Base-by-base conservation (phyloP, 2,113 vertebrate species). In the Apeltes quadracus region DNA sequence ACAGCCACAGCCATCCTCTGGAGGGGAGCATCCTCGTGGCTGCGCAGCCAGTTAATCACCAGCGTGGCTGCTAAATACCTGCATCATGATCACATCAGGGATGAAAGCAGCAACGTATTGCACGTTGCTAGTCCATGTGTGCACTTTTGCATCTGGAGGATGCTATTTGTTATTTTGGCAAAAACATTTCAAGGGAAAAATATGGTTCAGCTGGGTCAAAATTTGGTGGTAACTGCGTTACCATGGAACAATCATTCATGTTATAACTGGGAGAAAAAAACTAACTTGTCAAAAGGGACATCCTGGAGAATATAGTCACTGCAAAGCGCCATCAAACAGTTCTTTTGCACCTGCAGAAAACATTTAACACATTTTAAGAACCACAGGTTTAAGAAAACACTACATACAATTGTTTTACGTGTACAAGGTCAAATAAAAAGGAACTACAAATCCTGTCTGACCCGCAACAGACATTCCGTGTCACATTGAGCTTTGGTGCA, bases 1-100 rank as follows among this genome's bases (percentile, higher is more conserved):
- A 99, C 95, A 16, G 96, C 96, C 74, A 98, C 96, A 4, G 96
- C 95, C 94, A 97, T 96, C 82, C 95, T 95, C 89, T 97, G 96
- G 89, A 98, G 95, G 68, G 95, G 95, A 71, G 95, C 94, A 83
- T 98, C 96, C 78, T 96, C 95, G 20, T 96, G 94, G 90, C 94
- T 95, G 74, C 95, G 96, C 63, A 98, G 91, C 95, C 95, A 96
- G 88, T 95, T 95, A 94, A 98, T 97, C 81, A 96, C 96, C 90
- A 97, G 94, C 78, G 94, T 96, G 82, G 94, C 94, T 23, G 96
- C 96, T 87, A 96, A 95, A 91, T 96, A 99, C 84, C 97, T 99
- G 88, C 68, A 62, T 50, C 66, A 50, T 44, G 48, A 81, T 63
- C 50, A n/a, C 53, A 84, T 46, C 4, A 34, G 13, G 27, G 59